Percentiles rank a stretch among this genome's conserved stretches.
Evolutionary conservation across 2,113 vertebrate species (phyloP).

Genomic region (Tyrannus savana): DNA sequence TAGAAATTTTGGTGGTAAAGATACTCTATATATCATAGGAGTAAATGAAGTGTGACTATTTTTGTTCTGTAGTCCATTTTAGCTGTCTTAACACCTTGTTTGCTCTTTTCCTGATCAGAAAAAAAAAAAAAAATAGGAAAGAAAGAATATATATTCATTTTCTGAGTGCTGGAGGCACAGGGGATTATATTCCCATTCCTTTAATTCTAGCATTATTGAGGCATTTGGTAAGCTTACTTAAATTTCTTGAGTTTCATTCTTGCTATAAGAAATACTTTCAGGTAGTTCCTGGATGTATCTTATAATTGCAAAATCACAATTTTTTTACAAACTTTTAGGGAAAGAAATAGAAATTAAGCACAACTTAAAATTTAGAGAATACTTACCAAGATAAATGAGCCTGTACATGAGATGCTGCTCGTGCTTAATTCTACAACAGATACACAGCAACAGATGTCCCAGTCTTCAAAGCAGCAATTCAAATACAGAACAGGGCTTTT

Average conservation of each 20-base stretch:
- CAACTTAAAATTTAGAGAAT: not conserved
- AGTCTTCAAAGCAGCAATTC: not conserved
- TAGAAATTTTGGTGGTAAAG: not conserved
- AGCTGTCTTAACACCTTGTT: not conserved
- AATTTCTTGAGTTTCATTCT: not conserved
- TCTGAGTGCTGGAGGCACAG: not conserved
- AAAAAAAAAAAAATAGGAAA: not conserved
- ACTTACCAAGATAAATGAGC: not conserved
- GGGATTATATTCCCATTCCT: not conserved
- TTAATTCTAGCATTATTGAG: conserved; percentile 45
- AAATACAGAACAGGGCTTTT: not conserved
- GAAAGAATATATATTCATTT: not conserved
- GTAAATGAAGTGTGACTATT: not conserved
- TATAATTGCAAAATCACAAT: conserved; percentile 22
- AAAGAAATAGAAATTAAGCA: conserved; percentile 15
- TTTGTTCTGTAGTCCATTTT: conserved; percentile 21
- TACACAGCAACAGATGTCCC: not conserved
- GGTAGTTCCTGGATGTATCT: conserved; percentile 7
- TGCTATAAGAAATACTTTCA: conserved; percentile 20
- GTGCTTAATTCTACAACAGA: not conserved
- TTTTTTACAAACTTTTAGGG: not conserved
- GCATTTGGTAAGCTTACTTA: conserved; percentile 8
- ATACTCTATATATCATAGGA: not conserved
- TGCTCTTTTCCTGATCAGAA: not conserved
- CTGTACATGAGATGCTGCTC: not conserved